Evolutionary conservation across 1,140 invertebrate genomes (phyloP).

Genomic region (Eubasilissa regina): DNA sequence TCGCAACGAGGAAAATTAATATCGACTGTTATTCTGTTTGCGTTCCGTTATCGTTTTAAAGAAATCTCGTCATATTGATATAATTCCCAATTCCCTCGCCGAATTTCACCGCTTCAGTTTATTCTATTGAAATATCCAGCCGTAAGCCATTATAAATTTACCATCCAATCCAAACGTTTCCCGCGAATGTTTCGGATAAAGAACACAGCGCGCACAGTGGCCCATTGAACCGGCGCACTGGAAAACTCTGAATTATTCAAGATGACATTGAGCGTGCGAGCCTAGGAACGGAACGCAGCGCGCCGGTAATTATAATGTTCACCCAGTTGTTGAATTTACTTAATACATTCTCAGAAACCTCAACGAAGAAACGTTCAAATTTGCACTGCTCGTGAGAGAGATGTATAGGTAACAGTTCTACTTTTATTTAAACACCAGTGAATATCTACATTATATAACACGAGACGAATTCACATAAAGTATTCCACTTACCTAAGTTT

Average conservation of each 20-base stretch:
- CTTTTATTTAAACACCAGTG: no score
- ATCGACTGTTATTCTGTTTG: neutral
- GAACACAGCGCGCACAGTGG: constrained; percentile 13
- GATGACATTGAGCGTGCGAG: constrained; percentile 35
- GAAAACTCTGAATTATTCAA: constrained; percentile 47
- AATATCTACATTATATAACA: no score
- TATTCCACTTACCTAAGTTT: no score
- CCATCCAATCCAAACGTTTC: constrained; percentile 43
- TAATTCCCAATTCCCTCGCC: constrained; percentile 55
- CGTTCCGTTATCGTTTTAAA: constrained; percentile 15
- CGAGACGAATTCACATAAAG: no score
- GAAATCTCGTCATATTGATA: constrained; percentile 52
- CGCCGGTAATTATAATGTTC: neutral
- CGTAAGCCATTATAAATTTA: constrained; percentile 58
- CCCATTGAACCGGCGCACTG: constrained; percentile 33
- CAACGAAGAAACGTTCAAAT: no score
- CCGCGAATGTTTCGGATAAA: constrained; percentile 43
- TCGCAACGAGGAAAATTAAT: neutral
- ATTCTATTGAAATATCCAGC: constrained; percentile 51
- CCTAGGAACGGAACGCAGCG: neutral
- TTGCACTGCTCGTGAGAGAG: no score
- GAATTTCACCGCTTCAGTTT: constrained; percentile 54
- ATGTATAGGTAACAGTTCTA: no score
- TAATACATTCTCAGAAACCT: no score
- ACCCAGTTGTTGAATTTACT: constrained; percentile 6